These are phyloP conservation scores for Suncus etruscus DNA, from an alignment of 2,113 vertebrate species.

Conservation along the genomic window DNA sequence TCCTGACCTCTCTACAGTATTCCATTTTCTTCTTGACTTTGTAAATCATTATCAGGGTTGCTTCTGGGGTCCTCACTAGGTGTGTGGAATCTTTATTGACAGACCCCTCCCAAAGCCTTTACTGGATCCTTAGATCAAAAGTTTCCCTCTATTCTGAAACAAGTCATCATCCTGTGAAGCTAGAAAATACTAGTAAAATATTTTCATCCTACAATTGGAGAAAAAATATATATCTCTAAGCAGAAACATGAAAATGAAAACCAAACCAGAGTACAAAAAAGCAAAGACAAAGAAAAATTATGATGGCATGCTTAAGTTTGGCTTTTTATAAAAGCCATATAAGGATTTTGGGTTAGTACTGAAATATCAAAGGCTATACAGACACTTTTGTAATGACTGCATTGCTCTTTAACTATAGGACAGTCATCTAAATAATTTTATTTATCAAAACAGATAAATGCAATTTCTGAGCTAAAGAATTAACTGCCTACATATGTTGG, in stretches of 20 bases:
- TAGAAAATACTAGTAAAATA: neutral
- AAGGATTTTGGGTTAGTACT: neutral
- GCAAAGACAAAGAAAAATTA: neutral
- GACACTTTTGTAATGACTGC: slow-evolving; percentile 70
- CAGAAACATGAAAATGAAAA: slow-evolving; percentile 26
- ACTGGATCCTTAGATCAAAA: neutral
- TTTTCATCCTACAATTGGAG: neutral
- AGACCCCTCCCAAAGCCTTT: neutral
- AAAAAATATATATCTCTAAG: neutral
- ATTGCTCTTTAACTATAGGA: slow-evolving; percentile 79
- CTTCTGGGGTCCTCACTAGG: neutral
- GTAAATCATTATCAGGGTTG: neutral
- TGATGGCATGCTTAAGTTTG: no score
- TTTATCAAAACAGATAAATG: slow-evolving; percentile 82
- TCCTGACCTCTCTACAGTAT: neutral
- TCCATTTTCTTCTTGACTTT: neutral
- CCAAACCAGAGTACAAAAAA: neutral
- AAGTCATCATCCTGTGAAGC: neutral
- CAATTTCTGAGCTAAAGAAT: slow-evolving; percentile 82
- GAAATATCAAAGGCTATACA: slow-evolving; percentile 63
- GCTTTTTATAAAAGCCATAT: no score
- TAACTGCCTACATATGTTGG: slow-evolving; percentile 66
- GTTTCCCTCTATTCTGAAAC: neutral
- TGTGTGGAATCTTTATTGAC: neutral
- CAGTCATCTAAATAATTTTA: slow-evolving; percentile 79